These are phyloP conservation scores for Sesia bembeciformis DNA, from an alignment of 2,888 invertebrate genomes.

Conservation along the genomic window DNA sequence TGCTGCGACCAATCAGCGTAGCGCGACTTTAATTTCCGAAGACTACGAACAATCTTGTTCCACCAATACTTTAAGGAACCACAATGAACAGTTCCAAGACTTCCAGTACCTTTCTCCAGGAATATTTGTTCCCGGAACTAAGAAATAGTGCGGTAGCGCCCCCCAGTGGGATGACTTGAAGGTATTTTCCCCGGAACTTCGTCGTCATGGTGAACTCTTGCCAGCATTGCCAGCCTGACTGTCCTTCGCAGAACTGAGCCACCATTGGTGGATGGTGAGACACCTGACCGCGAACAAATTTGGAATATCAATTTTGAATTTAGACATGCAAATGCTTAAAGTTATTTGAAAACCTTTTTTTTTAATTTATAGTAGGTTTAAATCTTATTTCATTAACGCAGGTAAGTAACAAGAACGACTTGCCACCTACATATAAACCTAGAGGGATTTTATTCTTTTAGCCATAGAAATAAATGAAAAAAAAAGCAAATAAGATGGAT, in stretches of 20 bases:
- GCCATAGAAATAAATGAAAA: no score
- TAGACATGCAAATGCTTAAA: background rate
- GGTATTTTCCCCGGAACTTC: conserved; percentile 98
- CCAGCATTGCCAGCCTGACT: conserved; percentile 92
- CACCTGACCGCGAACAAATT: conserved; percentile 58
- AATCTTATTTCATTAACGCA: no score
- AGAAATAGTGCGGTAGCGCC: conserved; percentile 81
- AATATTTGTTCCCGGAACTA: conserved; percentile 87
- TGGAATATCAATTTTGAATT: background rate
- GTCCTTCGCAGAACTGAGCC: conserved; percentile 94
- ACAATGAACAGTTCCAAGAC: background rate
- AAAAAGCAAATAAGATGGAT: no score
- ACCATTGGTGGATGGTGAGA: conserved; percentile 99
- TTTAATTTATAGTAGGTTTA: no score
- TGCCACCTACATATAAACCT: no score
- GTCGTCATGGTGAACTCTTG: conserved; percentile 99
- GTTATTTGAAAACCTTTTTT: no score
- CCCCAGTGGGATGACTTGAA: conserved; percentile 88
- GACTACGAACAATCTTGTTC: no score
- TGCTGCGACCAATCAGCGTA: no score
- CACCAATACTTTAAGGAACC: no score
- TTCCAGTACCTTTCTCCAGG: conserved; percentile 88
- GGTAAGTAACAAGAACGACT: no score
- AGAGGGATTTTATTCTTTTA: no score
- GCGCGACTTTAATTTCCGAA: no score